Evolutionary conservation across 2,888 invertebrate genomes (phyloP).

Genomic region (Epinotia nisella): DNA sequence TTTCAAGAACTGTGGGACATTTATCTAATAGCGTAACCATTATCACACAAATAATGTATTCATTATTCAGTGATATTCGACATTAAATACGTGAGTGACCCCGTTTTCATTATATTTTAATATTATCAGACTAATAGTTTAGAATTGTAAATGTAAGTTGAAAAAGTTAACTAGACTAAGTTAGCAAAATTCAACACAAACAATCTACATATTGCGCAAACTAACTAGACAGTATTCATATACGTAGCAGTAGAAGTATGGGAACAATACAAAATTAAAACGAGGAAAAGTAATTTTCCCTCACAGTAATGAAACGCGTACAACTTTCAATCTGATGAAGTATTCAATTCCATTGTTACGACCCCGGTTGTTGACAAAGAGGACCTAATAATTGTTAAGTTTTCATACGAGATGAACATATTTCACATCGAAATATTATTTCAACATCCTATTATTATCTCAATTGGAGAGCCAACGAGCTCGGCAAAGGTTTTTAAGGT

Average conservation of each 20-base stretch:
- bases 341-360: slow-evolving; percentile 32
- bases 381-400: slow-evolving; percentile 4
- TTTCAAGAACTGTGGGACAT: too few species aligned
- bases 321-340: slow-evolving; percentile 39
- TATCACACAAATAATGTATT: too few species aligned
- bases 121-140: too few species aligned
- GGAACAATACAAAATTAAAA: slow-evolving; percentile 42
- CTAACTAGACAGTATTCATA: neutral
- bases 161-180: too few species aligned
- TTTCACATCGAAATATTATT: neutral
- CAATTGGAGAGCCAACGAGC: too few species aligned
- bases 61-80: too few species aligned
- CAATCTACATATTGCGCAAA: slow-evolving; percentile 1
- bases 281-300: slow-evolving; percentile 40
- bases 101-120: too few species aligned
- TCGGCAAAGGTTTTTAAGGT: too few species aligned
- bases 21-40: too few species aligned
- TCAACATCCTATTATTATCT: too few species aligned
- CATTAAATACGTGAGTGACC: too few species aligned
- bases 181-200: neutral
- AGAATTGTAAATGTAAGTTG: too few species aligned
- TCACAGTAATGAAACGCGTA: slow-evolving; percentile 32
- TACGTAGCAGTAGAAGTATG: neutral
- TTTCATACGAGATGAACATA: neutral
- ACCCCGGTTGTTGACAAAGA: slow-evolving; percentile 12